Evolutionary conservation across 2,797 vertebrate genomes (phyloP), one percentile per base, ranked within the genome.

Genomic region (Pseudochaenichthys georgianus): DNA sequence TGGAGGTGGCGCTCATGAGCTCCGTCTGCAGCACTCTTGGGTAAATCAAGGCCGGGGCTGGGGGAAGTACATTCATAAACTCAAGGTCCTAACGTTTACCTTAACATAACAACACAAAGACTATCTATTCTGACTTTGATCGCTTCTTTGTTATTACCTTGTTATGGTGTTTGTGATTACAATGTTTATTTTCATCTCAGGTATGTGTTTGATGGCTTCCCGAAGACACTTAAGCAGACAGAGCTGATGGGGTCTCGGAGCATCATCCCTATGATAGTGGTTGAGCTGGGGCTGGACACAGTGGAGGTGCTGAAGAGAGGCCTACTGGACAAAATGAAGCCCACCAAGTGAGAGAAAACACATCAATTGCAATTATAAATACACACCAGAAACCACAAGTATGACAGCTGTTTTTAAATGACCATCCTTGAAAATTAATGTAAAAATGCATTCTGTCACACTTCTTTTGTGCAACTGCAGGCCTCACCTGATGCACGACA

Each of bases 141-240:
- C 48, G 2, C 41, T 41, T 43, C 9, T 46, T 5, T 58, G 3
- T 61, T 57, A 47, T 47, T n/a, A 3, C 31, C 51, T 41, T 16
- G 41, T 63, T n/a, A 69, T 13, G 42, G 7, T 28, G 12, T 57
- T 19, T 57, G 3, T 74, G 19, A 67, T 43, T 23, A 47, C 12
- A 23, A 31, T 31, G 15, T 67, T 55, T 31, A 7, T 64, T 83
- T 21, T 38, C 12, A 5, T 86, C 83, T n/a, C 83, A 98, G 98
- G 76, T 95, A 96, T 72, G 94, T 99, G 81, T 88, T 99, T 70
- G 98, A 99, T 87, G 97, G 97, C 42, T 99, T 96, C 83, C 98
- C 98, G 41, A 83, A 95, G 86, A 98, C 97, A 63, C 89, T 89
- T 60, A 88, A 92, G 75, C 98, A 99, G 69, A 90, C 96, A 52